Conservation (phyloP, 2,888 invertebrate genomes). For the Netelia inedita region DNA sequence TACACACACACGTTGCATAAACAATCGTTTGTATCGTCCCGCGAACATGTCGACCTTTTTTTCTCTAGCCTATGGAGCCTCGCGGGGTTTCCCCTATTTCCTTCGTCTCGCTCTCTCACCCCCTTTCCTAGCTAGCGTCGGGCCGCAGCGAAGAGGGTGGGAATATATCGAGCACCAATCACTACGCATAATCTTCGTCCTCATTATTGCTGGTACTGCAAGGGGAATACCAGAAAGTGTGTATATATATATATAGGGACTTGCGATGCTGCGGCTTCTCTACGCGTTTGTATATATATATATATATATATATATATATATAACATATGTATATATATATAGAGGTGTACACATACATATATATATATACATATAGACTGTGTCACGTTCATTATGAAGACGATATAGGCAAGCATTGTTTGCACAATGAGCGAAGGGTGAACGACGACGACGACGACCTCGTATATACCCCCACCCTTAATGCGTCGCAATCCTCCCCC, state of each 20-base stretch:
- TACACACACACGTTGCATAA: slow-evolving; percentile 33
- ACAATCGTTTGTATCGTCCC: slow-evolving; percentile 76
- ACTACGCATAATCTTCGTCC: slow-evolving; percentile 84
- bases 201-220: slow-evolving; percentile 83
- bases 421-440: slow-evolving; percentile 83
- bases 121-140: slow-evolving; percentile 41
- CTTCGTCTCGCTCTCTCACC: slow-evolving; percentile 51
- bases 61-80: slow-evolving; percentile 58
- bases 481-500: slow-evolving; percentile 73
- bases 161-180: slow-evolving; percentile 82
- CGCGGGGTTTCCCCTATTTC: slow-evolving; percentile 68
- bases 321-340: background rate
- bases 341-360: background rate
- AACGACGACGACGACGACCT: slow-evolving; percentile 76
- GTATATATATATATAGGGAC: slow-evolving; percentile 34
- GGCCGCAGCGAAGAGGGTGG: slow-evolving; percentile 69
- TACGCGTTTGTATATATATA: background rate
- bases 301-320: slow-evolving; percentile 6
- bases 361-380: background rate
- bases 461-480: slow-evolving; percentile 73
- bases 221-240: slow-evolving; percentile 75
- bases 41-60: slow-evolving; percentile 22
- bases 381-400: slow-evolving; percentile 84
- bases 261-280: slow-evolving; percentile 43
- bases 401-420: slow-evolving; percentile 84